Percentiles rank a stretch among this genome's conserved stretches.
phyloP scores from a whole-genome alignment of 2,113 vertebrate genomes.

The Xenopus laevis region DNA sequence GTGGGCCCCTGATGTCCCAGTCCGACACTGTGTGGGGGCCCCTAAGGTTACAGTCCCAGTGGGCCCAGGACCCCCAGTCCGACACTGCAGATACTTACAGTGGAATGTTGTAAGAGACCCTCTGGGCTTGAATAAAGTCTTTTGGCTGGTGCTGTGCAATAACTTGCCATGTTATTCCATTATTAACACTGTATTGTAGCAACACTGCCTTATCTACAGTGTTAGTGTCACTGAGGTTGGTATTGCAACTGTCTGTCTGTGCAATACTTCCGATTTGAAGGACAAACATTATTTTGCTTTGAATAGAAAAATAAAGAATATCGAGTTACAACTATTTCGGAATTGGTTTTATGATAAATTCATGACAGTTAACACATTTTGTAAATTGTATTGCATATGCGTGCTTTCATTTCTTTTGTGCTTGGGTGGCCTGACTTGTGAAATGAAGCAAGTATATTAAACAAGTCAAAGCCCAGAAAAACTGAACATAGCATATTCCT shows the following conservation, averaged over 20 bases:
- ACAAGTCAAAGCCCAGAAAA: too few species aligned
- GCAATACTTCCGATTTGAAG: constrained; percentile 93
- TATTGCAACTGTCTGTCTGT: constrained; percentile 96
- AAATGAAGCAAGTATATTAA: too few species aligned
- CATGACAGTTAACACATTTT: too few species aligned
- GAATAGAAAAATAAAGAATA: constrained; percentile 35
- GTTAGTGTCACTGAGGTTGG: constrained; percentile 82
- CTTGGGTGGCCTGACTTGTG: too few species aligned
- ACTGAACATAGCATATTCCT: too few species aligned
- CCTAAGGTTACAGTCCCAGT: too few species aligned
- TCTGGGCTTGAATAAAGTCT: constrained; percentile 96
- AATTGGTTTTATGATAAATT: neutral
- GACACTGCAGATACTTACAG: too few species aligned
- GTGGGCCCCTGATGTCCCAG: too few species aligned
- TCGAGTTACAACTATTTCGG: neutral
- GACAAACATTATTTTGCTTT: constrained; percentile 99
- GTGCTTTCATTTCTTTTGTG: too few species aligned
- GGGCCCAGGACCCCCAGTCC: too few species aligned
- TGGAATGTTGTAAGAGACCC: constrained; percentile 95
- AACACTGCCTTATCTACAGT: constrained; percentile 90
- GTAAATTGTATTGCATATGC: too few species aligned
- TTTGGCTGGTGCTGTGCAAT: constrained; percentile 97
- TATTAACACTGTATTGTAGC: constrained; percentile 94
- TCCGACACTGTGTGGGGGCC: too few species aligned
- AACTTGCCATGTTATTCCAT: constrained; percentile 93